phyloP scores from a whole-genome alignment of 2,113 vertebrate species.

The Anhinga anhinga region DNA sequence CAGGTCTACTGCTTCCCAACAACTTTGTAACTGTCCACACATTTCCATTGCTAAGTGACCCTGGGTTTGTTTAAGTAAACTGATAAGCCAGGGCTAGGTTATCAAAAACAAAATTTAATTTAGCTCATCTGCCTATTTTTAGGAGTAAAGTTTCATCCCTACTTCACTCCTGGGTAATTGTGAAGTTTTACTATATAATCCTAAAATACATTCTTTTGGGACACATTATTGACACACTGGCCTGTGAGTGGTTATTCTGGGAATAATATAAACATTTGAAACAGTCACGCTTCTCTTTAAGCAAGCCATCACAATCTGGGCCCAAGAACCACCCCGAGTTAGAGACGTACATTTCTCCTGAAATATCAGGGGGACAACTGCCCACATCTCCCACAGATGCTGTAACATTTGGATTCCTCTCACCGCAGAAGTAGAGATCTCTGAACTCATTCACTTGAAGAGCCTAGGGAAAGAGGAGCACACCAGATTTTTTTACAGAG shows the following conservation, averaged over 20 bases:
- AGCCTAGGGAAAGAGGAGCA: conserved; percentile 32
- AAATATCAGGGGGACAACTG: background rate
- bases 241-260: background rate
- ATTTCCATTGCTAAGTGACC: background rate
- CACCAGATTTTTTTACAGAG: background rate
- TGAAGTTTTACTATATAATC: background rate
- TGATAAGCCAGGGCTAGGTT: background rate
- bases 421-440: conserved; percentile 59
- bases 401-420: background rate
- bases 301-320: background rate
- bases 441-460: conserved; percentile 69
- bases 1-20: background rate
- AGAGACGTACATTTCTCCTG: conserved; percentile 48
- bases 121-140: background rate
- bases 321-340: background rate
- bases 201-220: background rate
- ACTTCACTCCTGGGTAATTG: background rate
- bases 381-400: background rate
- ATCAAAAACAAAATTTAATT: background rate
- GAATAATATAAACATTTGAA: background rate
- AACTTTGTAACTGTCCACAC: background rate
- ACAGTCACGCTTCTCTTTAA: background rate
- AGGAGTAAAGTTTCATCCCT: background rate
- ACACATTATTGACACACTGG: background rate
- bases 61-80: background rate